Evolutionary conservation across 2,113 vertebrate species (phyloP), one percentile per base, ranked within the genome.

Genomic region (Malurus cyaneus): DNA sequence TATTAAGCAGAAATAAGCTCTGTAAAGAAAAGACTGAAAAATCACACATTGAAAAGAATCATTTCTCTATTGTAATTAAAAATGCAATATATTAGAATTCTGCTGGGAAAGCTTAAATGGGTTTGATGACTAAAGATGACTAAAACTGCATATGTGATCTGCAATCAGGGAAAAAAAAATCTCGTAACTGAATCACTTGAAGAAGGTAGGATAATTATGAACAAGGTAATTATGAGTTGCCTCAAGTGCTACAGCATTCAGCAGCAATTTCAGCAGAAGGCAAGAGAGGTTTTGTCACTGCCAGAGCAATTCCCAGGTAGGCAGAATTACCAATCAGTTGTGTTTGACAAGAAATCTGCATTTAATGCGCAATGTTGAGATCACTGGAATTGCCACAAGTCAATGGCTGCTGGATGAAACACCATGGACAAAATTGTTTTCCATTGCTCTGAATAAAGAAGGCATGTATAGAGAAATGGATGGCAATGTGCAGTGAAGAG

Each of bases 21-120:
- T 91, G 36, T 80, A 85, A 94, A 80, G 46, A 73, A 54, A 93
- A 71, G 44, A 76, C 39, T 67, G 34, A 85, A 88, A 69, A 81
- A 50, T 74, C 62, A n/a, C 41, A 79, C 18, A 36, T 10, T 76
- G 49, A 95, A 42, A 20, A 36, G 29, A 70, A 49, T 65, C 0
- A 21, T 64, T 80, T 91, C 74, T 66, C 15, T 60, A 20, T 64
- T 92, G 46, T 85, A 93, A 92, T 95, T 92, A 88, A 95, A 87
- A 87, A 74, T 56, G 11, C 28, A 52, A 21, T 57, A 34, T 52
- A 23, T 72, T 80, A 34, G 24, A 29, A 5, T 80, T 89, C 74
- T 88, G 14, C 31, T 57, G 49, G 59, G 59, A 89, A 92, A 86
- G 16, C 18, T 82, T 79, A 80, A 89, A 47, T 65, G 36, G 14